Base-by-base conservation (phyloP, 2,888 invertebrate genomes). In the Lamellibrachia satsuma region DNA sequence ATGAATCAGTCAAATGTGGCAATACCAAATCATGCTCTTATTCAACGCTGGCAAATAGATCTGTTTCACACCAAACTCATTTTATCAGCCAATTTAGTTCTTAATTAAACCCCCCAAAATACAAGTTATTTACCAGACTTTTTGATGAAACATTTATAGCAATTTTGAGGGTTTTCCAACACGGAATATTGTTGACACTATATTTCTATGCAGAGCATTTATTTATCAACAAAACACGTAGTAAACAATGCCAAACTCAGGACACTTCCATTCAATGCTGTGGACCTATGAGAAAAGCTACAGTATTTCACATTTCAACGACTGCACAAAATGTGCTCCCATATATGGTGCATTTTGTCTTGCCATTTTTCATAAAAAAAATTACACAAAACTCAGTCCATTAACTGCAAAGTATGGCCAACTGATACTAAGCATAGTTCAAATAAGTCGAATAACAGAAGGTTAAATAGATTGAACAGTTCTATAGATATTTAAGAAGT, bases 21-120 rank as follows among this genome's bases (percentile, higher is more conserved):
- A 75, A 75, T 75, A 75, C 15, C 75, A 75, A 75, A 75, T n/a
- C 75, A 75, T 15, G 75, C 75, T 75, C 75, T 75, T 75, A 75
- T 75, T 75, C 75, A 75, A 75, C 2, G 75, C 22, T 15, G 22
- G 22, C n/a, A 75, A 75, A 75, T 15, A 75, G 15, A 22, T n/a
- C 22, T 6, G 55, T 55, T 55, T 55, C 55, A 7, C 7, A 55
- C 9, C 55, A 55, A 55, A 55, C 55, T 55, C 8, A 55, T 9
- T 55, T 55, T 9, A 55, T 3, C 9, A 55, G 55, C 9, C 8
- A 55, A 75, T 75, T 75, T 75, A 75, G 22, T 22, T 75, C 15
- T 1, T 75, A 6, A 75, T 22, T 22, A 15, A 75, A 75, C 6
- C 75, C n/a, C 15, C 75, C 15, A 75, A 75, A 22, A 75, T 3